These are phyloP conservation scores for Apodemia duryi DNA, from an alignment of 2,888 invertebrate species.

Conservation along the genomic window DNA sequence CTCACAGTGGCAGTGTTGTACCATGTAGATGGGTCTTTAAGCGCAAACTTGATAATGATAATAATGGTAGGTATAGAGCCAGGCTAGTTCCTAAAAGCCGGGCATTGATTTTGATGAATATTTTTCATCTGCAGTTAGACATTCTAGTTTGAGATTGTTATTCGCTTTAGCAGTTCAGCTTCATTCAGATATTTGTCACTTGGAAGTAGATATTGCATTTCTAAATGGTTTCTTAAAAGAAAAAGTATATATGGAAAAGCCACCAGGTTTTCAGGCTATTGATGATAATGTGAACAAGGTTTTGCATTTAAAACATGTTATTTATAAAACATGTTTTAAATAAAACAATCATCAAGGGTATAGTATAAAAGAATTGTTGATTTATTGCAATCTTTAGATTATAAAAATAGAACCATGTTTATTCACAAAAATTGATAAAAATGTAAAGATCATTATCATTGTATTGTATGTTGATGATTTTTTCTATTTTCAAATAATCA, in stretches of 20 bases:
- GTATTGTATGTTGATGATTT: background rate
- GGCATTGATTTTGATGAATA: conserved; percentile 23
- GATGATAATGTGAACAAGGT: conserved; percentile 12
- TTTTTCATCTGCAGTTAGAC: conserved; percentile 23
- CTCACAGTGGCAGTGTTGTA: too few relatives aligned
- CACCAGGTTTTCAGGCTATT: conserved; percentile 11
- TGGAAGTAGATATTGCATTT: conserved; percentile 26
- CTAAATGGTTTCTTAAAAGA: conserved; percentile 25
- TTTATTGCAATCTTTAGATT: conserved; percentile 11
- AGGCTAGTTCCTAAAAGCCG: conserved; percentile 14
- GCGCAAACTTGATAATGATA: conserved; percentile 21
- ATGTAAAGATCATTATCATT: conserved; percentile 1
- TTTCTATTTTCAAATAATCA: background rate
- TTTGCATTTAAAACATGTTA: conserved; percentile 14
- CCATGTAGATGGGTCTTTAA: too few relatives aligned
- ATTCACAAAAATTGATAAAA: conserved; percentile 9
- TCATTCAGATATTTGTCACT: conserved; percentile 13
- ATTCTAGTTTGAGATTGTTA: conserved; percentile 25
- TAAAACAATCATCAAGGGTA: conserved; percentile 3
- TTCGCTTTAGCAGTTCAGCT: conserved; percentile 13
- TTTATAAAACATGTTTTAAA: background rate
- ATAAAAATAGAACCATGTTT: conserved; percentile 15
- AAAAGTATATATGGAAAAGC: conserved; percentile 23
- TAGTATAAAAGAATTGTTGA: conserved; percentile 13
- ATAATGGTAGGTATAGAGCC: conserved; percentile 21